Conservation (phyloP, 2,113 vertebrate genomes). For the Phainopepla nitens region DNA sequence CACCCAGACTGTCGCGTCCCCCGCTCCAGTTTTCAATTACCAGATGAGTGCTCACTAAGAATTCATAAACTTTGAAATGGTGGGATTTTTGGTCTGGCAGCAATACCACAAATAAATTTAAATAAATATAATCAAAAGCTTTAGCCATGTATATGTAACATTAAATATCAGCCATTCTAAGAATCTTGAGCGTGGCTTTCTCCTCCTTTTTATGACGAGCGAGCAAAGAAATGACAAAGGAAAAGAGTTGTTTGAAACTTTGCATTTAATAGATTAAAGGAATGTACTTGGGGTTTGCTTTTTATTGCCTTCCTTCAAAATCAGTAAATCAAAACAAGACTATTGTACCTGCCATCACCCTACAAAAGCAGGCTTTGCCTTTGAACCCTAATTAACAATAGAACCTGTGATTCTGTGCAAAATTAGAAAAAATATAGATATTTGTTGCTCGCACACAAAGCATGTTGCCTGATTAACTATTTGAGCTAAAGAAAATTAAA, state of each 20-base stretch:
- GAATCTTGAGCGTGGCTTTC: conserved; percentile 45
- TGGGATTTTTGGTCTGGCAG: conserved; percentile 69
- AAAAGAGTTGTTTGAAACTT: conserved; percentile 3
- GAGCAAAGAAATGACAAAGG: conserved; percentile 51
- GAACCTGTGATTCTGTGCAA: not conserved
- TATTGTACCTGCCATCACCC: not conserved
- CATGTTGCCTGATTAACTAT: not conserved
- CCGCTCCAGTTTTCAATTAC: conserved; percentile 73
- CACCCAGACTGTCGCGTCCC: conserved; percentile 69
- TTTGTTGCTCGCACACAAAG: not conserved
- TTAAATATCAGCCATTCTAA: conserved; percentile 73
- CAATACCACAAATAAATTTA: conserved; percentile 74
- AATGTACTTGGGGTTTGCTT: not conserved
- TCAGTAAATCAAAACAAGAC: not conserved
- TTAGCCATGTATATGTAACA: conserved; percentile 70
- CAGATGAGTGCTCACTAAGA: conserved; percentile 67
- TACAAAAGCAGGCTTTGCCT: not conserved
- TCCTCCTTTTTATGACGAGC: conserved; percentile 35
- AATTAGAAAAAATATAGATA: not conserved
- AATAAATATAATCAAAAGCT: conserved; percentile 76
- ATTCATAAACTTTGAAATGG: conserved; percentile 76
- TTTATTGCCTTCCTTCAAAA: not conserved
- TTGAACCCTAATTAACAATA: not conserved
- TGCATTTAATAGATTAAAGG: not conserved
- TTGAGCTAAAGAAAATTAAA: not conserved